phyloP scores from a whole-genome alignment of 2,113 vertebrate species.

The Laterallus jamaicensis region DNA sequence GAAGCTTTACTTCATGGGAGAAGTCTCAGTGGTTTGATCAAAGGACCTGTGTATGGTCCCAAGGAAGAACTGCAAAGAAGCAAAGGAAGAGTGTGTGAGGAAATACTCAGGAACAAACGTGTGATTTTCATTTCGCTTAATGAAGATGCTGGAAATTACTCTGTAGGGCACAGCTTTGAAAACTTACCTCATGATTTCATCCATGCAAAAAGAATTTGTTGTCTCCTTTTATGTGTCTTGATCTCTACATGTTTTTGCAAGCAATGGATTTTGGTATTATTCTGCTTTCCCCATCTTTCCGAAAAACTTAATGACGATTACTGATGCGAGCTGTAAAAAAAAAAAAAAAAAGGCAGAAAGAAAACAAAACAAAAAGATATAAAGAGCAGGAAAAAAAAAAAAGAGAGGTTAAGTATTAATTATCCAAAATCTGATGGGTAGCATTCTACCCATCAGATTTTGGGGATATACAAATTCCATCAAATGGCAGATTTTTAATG shows the following conservation, averaged over 20 bases:
- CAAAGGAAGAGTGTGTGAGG: fast-evolving
- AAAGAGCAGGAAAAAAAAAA: neutral
- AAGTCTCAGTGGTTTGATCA: neutral
- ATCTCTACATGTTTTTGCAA: neutral
- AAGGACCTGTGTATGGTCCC: neutral
- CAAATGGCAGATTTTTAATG: slow-evolving; percentile 30
- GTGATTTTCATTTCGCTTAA: neutral
- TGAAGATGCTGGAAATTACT: neutral
- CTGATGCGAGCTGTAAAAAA: neutral
- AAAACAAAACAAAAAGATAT: neutral
- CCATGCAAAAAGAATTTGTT: neutral
- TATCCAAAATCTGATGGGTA: neutral
- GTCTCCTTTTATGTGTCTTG: neutral
- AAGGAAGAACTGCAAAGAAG: neutral
- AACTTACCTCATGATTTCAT: neutral
- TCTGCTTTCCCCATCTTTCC: neutral
- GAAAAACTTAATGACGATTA: neutral
- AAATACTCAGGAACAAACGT: neutral
- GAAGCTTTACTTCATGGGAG: neutral
- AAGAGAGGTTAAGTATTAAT: neutral
- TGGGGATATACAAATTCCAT: slow-evolving; percentile 35
- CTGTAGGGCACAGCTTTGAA: neutral
- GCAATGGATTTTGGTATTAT: neutral
- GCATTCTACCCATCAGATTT: slow-evolving; percentile 29
- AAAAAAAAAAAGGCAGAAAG: too few relatives aligned